Evolutionary conservation across 2,888 invertebrate species (phyloP), one percentile per base, ranked within the genome.

Genomic region (Sinotaia quadrata): DNA sequence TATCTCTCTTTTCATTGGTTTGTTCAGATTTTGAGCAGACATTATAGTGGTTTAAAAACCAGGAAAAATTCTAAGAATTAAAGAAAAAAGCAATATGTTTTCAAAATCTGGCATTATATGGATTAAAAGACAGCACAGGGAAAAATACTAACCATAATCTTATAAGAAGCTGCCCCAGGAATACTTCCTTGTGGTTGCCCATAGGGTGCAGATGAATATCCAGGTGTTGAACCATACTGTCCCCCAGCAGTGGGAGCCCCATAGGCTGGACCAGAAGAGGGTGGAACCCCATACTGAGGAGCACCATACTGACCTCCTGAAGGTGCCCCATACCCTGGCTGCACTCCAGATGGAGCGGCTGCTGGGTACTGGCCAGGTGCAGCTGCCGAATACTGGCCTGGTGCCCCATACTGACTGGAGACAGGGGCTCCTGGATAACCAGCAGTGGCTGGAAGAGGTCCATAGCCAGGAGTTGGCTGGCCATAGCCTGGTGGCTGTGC

Each of bases 311-410:
- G 63, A 18, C 65, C 62, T n/a, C 59, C 54, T 49, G 74, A 62
- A 59, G 63, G 62, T 44, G 54, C 66, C 41, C 74, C 73, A 27
- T 69, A 71, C 2, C 73, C 74, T 65, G 52, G 73, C 68, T 54
- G 72, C 60, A 72, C 51, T 29, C 69, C 67, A 61, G 49, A 68
- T 54, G 62, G 75, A 24, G 70, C 59, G 1, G 56, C 61, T 12
- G 63, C 63, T 0, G 71, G 68, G 36, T 60, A 47, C 59, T 66
- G 67, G 18, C 52, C 63, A 34, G 66, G 60, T 4, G 54, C 51
- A 5, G 66, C 60, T 12, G 60, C 70, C 10, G 61, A 66, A 21
- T 69, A 69, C 41, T 69, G 60, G 5, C 44, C 51, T 12, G 66
- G 66, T 12, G 60, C 70, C 10, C 66, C 70, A 21, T 69, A 69